These are phyloP conservation scores for Gorsachius goisagi DNA, from an alignment of 2,113 vertebrate species.

Conservation along the genomic window DNA sequence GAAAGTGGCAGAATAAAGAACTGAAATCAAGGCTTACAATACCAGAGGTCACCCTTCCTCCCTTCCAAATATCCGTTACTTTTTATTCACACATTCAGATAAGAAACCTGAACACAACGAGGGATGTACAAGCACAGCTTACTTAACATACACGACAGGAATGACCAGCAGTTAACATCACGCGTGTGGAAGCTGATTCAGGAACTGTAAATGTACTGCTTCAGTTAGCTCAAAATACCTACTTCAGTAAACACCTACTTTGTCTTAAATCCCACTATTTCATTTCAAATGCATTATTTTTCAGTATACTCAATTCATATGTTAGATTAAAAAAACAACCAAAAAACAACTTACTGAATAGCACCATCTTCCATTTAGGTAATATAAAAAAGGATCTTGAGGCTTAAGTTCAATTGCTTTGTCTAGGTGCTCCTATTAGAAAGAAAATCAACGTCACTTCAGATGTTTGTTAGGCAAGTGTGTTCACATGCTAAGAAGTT, in stretches of 20 bases:
- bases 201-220: background rate
- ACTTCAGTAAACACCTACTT: background rate
- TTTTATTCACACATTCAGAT: background rate
- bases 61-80: background rate
- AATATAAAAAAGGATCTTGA: constrained; percentile 90
- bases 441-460: constrained; percentile 36
- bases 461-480: background rate
- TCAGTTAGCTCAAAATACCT: background rate
- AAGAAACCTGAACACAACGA: background rate
- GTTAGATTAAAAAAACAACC: background rate
- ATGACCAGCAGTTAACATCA: background rate
- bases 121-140: background rate
- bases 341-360: constrained; percentile 85
- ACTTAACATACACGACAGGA: background rate
- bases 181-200: background rate
- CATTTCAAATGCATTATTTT: background rate
- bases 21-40: background rate
- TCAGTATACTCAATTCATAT: background rate
- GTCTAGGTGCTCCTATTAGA: constrained; percentile 91
- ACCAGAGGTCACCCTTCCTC: background rate
- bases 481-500: background rate
- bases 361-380: constrained; percentile 95
- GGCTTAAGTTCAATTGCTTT: constrained; percentile 93
- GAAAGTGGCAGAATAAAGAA: background rate
- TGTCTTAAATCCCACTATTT: background rate